Conservation (phyloP, 1,140 invertebrate genomes). For the Pomacea maculata region DNA sequence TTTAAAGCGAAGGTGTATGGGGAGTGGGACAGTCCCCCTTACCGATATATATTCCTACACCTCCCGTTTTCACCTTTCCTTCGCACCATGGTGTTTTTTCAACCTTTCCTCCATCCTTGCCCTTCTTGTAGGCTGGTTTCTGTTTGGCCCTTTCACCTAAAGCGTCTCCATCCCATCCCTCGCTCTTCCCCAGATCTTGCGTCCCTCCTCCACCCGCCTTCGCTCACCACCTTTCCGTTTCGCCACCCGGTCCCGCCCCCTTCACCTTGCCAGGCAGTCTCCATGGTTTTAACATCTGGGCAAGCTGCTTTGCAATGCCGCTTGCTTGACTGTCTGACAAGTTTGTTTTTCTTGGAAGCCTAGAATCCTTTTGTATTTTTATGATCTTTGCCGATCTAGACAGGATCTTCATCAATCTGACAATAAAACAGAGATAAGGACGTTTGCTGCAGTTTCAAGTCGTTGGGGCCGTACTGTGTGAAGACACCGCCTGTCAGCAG, state of each 20-base stretch:
- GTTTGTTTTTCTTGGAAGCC: constrained; percentile 4
- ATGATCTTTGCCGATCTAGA: background rate
- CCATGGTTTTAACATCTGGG: background rate
- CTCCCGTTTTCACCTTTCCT: background rate
- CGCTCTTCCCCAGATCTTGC: background rate
- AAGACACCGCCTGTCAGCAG: no score
- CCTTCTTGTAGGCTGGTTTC: constrained; percentile 4
- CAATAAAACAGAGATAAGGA: background rate
- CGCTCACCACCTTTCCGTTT: background rate
- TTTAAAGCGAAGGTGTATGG: background rate
- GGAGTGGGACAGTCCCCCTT: background rate
- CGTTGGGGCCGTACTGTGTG: no score
- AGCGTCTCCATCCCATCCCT: constrained; percentile 2
- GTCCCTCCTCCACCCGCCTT: background rate
- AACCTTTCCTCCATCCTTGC: constrained; percentile 4
- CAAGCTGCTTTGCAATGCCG: background rate
- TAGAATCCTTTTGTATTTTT: constrained; percentile 1
- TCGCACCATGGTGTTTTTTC: constrained; percentile 12
- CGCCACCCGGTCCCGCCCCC: no score
- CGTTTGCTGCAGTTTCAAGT: no score
- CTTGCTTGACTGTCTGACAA: background rate
- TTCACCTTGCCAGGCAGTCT: background rate
- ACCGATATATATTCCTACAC: no score
- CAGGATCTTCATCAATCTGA: background rate
- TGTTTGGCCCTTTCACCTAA: background rate